Base-by-base conservation (phyloP, 2,888 invertebrate species). In the Rotaria macrura region DNA sequence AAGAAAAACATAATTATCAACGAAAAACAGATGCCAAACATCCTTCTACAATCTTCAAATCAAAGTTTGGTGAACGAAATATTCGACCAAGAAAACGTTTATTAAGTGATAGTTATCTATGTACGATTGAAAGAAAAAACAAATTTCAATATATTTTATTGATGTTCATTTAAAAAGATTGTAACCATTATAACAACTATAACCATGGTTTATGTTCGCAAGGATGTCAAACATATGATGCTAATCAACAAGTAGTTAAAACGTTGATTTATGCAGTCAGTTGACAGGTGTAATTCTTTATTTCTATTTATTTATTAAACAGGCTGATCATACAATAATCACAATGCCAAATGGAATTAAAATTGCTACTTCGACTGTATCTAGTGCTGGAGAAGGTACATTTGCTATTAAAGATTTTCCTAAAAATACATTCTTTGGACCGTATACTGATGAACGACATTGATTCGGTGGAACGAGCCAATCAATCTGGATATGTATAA, bases 391-490 rank as follows among this genome's bases (percentile, higher is more conserved):
- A 20, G 85, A 88, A 6, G 91, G 91, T 25, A 89, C 90, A 2
- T 89, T 88, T 88, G 88, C 90, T 49, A 87, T 87, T 14, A 87
- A 87, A 65, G 85, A 87, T 40, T 87, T 90, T 79, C 87, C 88
- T 34, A 86, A 87, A 9, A 87, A 90, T n/a, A 88, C 88, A 29
- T 87, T 89, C 84, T 90, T 91, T 88, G 91, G 90, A 12, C 91
- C 91, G 0, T 91, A 90, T 87, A 88, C 88, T 85, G 91, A 90
- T 17, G 88, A 87, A 12, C 84, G 87, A 52, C 87, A 87, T 0
- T 83, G 87, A 14, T n/a, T 87, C 89, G 86, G 86, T 84, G 17
- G 88, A 89, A 49, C 87, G 86, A 47, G 90, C 89, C 9, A 89
- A 89, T 84, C 87, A 87, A 49, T 89, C 89, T 84, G 90, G 90